Evolutionary conservation across 2,113 vertebrate genomes (phyloP).

Genomic region (Cyphomyrus plagiostoma): DNA sequence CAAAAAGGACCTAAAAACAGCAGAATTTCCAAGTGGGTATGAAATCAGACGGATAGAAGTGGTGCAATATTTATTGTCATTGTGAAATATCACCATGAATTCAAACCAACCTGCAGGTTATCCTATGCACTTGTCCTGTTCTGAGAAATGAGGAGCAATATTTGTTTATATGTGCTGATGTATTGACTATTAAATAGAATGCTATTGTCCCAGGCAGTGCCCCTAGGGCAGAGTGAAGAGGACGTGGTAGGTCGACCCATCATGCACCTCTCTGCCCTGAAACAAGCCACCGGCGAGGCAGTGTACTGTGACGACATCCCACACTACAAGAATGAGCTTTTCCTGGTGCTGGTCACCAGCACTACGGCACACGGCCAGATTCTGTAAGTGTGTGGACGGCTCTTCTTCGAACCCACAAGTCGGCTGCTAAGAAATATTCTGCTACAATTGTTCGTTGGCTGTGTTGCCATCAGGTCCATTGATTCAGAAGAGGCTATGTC

Average conservation of each 20-base stretch:
- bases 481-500: conserved; percentile 64
- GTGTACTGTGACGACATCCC: conserved; percentile 92
- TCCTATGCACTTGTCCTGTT: neutral
- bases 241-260: conserved; percentile 81
- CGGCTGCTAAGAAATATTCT: neutral
- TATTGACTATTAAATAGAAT: neutral
- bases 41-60: neutral
- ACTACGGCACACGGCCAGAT: conserved; percentile 79
- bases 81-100: neutral
- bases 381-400: conserved; percentile 61
- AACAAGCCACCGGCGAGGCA: conserved; percentile 87
- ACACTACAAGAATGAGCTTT: conserved; percentile 76
- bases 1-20: neutral
- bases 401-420: neutral
- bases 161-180: neutral
- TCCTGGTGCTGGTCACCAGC: conserved; percentile 78
- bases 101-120: neutral
- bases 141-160: neutral
- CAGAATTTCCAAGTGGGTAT: neutral
- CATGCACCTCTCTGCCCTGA: conserved; percentile 76
- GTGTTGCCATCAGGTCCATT: conserved; percentile 62
- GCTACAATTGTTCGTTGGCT: neutral
- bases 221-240: conserved; percentile 63
- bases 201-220: conserved; percentile 67
- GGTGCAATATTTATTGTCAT: neutral